These are phyloP conservation scores for Musca vetustissima DNA, from an alignment of 1,140 invertebrate species.

Conservation along the genomic window DNA sequence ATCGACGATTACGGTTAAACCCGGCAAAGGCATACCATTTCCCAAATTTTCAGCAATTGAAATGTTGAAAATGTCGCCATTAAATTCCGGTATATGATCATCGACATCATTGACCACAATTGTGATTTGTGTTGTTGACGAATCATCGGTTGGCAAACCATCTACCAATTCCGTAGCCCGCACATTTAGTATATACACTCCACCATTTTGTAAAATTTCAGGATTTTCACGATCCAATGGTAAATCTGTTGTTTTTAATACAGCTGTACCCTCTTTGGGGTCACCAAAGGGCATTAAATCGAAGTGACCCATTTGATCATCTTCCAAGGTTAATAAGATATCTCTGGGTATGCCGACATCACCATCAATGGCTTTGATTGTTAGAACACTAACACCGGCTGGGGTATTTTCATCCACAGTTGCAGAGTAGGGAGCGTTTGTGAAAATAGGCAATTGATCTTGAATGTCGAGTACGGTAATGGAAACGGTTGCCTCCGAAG, in stretches of 20 bases:
- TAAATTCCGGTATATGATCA: conserved; percentile 79
- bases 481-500: conserved; percentile 69
- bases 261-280: conserved; percentile 59
- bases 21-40: conserved; percentile 67
- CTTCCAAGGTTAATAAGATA: conserved; percentile 67
- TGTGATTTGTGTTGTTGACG: conserved; percentile 68
- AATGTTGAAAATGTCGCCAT: conserved; percentile 66
- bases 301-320: conserved; percentile 71
- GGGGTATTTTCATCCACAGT: conserved; percentile 73
- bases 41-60: conserved; percentile 78
- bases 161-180: conserved; percentile 75
- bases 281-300: conserved; percentile 60
- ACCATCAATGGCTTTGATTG: conserved; percentile 73
- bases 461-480: conserved; percentile 76
- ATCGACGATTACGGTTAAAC: conserved; percentile 73
- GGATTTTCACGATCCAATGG: conserved; percentile 75
- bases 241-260: conserved; percentile 65
- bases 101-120: conserved; percentile 83
- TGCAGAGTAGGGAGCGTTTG: conserved; percentile 77
- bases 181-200: conserved; percentile 74
- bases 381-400: conserved; percentile 63
- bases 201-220: conserved; percentile 72
- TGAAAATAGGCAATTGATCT: conserved; percentile 78
- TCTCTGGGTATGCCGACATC: conserved; percentile 72
- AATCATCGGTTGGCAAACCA: conserved; percentile 69